A percentile compares a stretch with the other conserved stretches of the same genome.
These are phyloP conservation scores for Petrosia ficiformis DNA, from an alignment of 37 sponge, comb jelly and placozoan genomes.

Conservation along the genomic window DNA sequence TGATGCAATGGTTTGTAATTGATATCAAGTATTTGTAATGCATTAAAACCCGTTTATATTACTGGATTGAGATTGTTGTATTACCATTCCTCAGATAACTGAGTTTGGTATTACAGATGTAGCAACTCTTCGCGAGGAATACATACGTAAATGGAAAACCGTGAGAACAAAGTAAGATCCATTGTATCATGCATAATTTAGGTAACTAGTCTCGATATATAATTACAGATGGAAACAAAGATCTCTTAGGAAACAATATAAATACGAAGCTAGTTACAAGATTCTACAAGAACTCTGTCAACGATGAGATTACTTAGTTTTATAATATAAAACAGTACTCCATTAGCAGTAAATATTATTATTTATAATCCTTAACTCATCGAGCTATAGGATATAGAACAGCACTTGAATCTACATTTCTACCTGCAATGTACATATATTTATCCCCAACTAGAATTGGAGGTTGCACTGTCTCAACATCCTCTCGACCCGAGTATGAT, in stretches of 20 bases:
- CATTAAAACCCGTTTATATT: too few relatives aligned
- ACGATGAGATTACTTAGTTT: too few relatives aligned
- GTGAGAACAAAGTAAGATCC: slow-evolving; percentile 2
- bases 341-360: too few relatives aligned
- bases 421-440: slow-evolving; percentile 17
- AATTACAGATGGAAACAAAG: slow-evolving; percentile 29
- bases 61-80: background rate
- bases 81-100: background rate
- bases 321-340: too few relatives aligned
- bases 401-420: background rate
- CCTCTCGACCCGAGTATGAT: background rate
- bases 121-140: background rate
- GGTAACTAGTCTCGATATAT: background rate
- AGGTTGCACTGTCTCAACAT: background rate
- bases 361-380: background rate
- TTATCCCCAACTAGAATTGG: slow-evolving; percentile 20
- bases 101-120: background rate
- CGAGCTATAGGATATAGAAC: background rate
- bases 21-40: too few relatives aligned
- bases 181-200: background rate
- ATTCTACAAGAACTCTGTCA: background rate
- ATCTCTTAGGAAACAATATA: slow-evolving; percentile 23
- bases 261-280: slow-evolving; percentile 22
- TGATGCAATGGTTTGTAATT: too few relatives aligned
- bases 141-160: slow-evolving; percentile 46